These are phyloP conservation scores for Phortica okadai DNA, from an alignment of 2,888 invertebrate species.

Conservation along the genomic window DNA sequence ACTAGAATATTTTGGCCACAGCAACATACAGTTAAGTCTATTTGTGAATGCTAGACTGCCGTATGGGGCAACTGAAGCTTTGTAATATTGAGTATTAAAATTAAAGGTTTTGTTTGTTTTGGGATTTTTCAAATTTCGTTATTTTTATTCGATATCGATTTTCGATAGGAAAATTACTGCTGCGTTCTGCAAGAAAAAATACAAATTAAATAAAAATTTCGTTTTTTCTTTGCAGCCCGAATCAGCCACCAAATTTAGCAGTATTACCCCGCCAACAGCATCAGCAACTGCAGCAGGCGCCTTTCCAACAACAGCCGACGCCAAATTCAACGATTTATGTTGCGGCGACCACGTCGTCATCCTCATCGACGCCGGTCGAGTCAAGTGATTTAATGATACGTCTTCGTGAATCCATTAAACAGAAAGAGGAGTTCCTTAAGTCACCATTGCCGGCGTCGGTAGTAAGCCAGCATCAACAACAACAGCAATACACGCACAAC, in stretches of 20 bases:
- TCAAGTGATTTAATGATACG: conserved; percentile 80
- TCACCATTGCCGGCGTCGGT: conserved; percentile 77
- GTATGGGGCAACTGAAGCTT: background rate
- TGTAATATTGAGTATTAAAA: too few species aligned
- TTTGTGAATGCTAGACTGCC: background rate
- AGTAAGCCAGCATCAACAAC: conserved; percentile 45
- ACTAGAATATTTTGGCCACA: too few species aligned
- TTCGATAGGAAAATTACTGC: too few species aligned
- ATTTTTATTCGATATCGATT: too few species aligned
- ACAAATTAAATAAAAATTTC: background rate
- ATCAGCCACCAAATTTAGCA: conserved; percentile 74
- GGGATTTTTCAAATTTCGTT: too few species aligned
- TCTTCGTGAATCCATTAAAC: conserved; percentile 89
- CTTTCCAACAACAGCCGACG: conserved; percentile 45
- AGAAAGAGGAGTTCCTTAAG: conserved; percentile 92
- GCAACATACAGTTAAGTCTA: too few species aligned
- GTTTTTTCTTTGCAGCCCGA: conserved; percentile 61
- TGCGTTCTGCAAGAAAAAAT: background rate
- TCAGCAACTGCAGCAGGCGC: conserved; percentile 54
- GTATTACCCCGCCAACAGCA: conserved; percentile 71
- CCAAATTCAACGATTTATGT: conserved; percentile 34
- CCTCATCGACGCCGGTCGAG: conserved; percentile 52
- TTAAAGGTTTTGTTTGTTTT: too few species aligned
- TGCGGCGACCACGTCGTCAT: conserved; percentile 34
- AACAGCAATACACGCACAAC: conserved; percentile 23